Percentiles rank a stretch among this genome's conserved stretches.
Evolutionary conservation across 2,113 vertebrate species (phyloP).

Genomic region (Perognathus longimembris): DNA sequence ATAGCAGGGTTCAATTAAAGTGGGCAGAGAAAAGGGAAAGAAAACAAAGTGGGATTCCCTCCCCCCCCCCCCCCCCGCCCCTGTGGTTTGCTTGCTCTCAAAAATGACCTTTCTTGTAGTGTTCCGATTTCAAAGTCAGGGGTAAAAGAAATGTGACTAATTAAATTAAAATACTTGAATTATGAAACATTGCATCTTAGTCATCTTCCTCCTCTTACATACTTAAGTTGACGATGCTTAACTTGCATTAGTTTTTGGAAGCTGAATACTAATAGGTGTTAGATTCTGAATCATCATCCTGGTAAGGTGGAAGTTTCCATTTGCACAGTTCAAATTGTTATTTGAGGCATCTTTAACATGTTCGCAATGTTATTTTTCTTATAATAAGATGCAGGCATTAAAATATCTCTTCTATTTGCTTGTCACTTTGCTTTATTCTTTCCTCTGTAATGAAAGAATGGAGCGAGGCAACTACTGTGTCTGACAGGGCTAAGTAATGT

Average conservation of each 20-base stretch:
- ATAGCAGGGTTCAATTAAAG: slow-evolving; percentile 48
- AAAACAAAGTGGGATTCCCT: slow-evolving; percentile 47
- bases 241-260: slow-evolving; percentile 48
- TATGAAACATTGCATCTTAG: slow-evolving; percentile 65
- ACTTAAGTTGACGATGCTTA: slow-evolving; percentile 51
- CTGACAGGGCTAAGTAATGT: slow-evolving; percentile 64
- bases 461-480: slow-evolving; percentile 19
- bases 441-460: slow-evolving; percentile 28
- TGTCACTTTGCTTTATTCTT: slow-evolving; percentile 63
- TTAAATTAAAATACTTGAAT: slow-evolving; percentile 68
- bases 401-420: slow-evolving; percentile 55
- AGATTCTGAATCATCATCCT: slow-evolving; percentile 66
- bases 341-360: slow-evolving; percentile 48
- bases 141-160: slow-evolving; percentile 63
- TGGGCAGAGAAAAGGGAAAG: slow-evolving; percentile 31
- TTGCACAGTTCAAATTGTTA: slow-evolving; percentile 64
- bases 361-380: slow-evolving; percentile 21
- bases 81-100: neutral
- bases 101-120: neutral
- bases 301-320: slow-evolving; percentile 67
- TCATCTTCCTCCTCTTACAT: slow-evolving; percentile 51
- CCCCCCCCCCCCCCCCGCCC: no score
- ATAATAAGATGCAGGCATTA: slow-evolving; percentile 66
- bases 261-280: slow-evolving; percentile 67
- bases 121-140: slow-evolving; percentile 61